Base-by-base conservation (phyloP, 2,113 vertebrate genomes). In the Anseranas semipalmata region DNA sequence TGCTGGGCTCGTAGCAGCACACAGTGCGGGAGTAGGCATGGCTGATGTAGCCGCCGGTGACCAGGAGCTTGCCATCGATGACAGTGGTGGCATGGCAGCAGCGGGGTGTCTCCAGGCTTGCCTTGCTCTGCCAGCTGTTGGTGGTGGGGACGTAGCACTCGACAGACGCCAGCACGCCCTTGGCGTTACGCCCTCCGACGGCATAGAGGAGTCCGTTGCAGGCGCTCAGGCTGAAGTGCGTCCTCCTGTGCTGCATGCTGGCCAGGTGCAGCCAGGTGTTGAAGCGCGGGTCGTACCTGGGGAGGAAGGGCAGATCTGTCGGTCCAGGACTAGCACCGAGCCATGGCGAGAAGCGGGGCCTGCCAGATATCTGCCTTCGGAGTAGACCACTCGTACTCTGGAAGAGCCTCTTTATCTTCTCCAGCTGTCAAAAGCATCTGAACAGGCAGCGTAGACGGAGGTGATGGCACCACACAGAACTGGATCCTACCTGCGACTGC, bases 201-300 rank as follows among this genome's bases (percentile, higher is more conserved):
- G 99, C 98, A 1, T 98, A 98, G 93, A 99, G 98, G 28, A 98
- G 98, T 22, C 98, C 98, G 2, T 97, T 87, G 45, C 98, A 98
- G 84, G 98, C 93, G 2, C 96, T 98, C 84, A 99, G 98, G 55
- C 98, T 98, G 98, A 99, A 99, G 96, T 99, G 98, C 6, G 98
- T 99, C 73, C 98, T 98, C 33, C 97, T 97, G 86, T 99, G 98
- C 25, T 98, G 97, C 98, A 98, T 98, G 97, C 98, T 98, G 95
- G 98, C 97, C 95, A 99, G 90, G 94, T 99, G 99, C 62, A 99
- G 97, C 98, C 98, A 99, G 65, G 98, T 98, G 97, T 98, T 98
- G 95, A 99, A 99, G 74, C 98, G 98, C 2, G 98, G 98, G 83
- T 99, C 98, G 0, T 98, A 99, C 95, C 98, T 99, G 96, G 37